Evolutionary conservation across 2,113 vertebrate species (phyloP).

Genomic region (Notothenia rossii): DNA sequence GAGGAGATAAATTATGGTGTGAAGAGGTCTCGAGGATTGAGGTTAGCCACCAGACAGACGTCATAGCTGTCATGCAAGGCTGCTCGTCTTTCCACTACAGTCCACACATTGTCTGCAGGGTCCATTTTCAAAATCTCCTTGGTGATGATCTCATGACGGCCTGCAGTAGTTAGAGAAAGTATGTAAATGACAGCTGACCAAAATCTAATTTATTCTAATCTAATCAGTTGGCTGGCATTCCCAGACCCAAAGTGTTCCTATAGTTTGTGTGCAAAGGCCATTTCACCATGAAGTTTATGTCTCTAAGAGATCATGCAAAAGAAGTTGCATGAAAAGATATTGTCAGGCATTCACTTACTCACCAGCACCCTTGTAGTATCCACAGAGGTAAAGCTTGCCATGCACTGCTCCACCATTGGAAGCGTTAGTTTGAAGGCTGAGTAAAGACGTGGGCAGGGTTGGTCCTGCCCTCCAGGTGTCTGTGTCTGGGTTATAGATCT

Average conservation of each 20-base stretch:
- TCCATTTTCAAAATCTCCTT: constrained; percentile 93
- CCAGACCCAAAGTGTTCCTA: background rate
- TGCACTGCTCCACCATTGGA: constrained; percentile 85
- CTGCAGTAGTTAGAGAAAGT: constrained; percentile 76
- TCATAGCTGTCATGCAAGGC: constrained; percentile 94
- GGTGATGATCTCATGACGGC: constrained; percentile 92
- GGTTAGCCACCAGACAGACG: constrained; percentile 91
- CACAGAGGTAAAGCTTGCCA: constrained; percentile 92
- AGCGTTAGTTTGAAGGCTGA: constrained; percentile 88
- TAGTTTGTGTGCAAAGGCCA: constrained; percentile 1
- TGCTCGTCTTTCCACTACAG: constrained; percentile 85
- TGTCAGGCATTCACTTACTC: constrained; percentile 65
- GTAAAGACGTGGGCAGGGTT: constrained; percentile 86
- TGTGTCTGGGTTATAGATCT: constrained; percentile 92
- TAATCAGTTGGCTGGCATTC: constrained; percentile 12
- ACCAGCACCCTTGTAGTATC: constrained; percentile 91
- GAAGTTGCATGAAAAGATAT: background rate
- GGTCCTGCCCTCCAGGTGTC: constrained; percentile 92
- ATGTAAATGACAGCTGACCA: constrained; percentile 4
- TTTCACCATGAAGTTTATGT: background rate
- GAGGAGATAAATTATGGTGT: constrained; percentile 78
- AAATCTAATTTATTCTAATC: constrained; percentile 33
- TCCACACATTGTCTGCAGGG: constrained; percentile 92
- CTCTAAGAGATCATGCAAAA: background rate
- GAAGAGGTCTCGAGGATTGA: constrained; percentile 91